Evolutionary conservation across 2,888 invertebrate species (phyloP).

Genomic region (Danaus chrysippus): DNA sequence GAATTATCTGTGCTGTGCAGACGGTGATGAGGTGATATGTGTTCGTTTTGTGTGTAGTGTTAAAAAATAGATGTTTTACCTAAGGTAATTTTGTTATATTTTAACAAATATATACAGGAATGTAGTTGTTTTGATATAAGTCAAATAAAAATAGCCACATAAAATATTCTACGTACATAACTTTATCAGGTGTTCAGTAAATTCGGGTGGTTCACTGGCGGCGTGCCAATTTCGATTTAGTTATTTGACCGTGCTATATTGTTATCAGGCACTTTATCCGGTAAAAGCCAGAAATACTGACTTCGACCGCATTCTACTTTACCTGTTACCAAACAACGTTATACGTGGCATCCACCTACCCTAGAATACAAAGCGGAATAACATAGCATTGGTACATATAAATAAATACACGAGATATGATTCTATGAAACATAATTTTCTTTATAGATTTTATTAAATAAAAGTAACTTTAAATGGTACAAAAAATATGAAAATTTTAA

Average conservation of each 20-base stretch:
- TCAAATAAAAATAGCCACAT: not conserved
- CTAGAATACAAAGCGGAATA: not conserved
- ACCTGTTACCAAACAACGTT: not conserved
- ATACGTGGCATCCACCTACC: not conserved
- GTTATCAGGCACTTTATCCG: constrained; percentile 7
- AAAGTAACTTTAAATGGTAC: too few relatives aligned
- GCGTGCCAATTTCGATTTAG: constrained; percentile 1
- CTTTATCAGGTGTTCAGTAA: constrained; percentile 9
- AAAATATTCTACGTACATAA: not conserved
- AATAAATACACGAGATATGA: too few relatives aligned
- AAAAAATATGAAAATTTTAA: too few relatives aligned
- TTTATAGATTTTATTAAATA: too few relatives aligned
- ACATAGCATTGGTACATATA: not conserved
- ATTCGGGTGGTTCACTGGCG: not conserved
- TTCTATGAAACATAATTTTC: too few relatives aligned
- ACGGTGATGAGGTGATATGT: constrained; percentile 13
- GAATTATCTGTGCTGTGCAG: constrained; percentile 24
- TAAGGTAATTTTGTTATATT: too few relatives aligned
- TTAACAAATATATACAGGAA: too few relatives aligned
- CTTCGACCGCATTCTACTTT: constrained; percentile 5
- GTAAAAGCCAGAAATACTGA: constrained; percentile 5
- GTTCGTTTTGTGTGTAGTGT: not conserved
- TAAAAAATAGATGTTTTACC: constrained; percentile 2
- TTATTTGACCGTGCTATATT: constrained; percentile 8
- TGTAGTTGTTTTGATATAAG: constrained; percentile 31